Percentiles rank a stretch among this genome's conserved stretches.
Conservation (phyloP, 2,888 invertebrate species). For the Zelleria hepariella region DNA sequence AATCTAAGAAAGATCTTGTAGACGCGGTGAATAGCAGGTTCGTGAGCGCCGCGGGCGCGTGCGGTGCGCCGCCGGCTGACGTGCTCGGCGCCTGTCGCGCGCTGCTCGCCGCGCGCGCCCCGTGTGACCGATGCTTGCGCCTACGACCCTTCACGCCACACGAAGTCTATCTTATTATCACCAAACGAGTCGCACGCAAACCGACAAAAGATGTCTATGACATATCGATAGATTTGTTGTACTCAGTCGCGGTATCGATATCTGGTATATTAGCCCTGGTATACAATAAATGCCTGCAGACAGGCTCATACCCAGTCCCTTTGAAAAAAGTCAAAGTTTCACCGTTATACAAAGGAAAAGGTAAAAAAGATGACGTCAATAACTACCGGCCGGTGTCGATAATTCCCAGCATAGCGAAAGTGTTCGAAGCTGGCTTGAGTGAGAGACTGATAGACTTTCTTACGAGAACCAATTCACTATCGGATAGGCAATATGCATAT, state of each 20-base stretch:
- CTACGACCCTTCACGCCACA: too few relatives aligned
- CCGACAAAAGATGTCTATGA: slow-evolving; percentile 9
- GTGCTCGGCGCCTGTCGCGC: too few relatives aligned
- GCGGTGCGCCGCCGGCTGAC: too few relatives aligned
- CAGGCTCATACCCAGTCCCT: not conserved
- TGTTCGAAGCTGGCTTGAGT: slow-evolving; percentile 7
- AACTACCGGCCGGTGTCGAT: slow-evolving; percentile 6
- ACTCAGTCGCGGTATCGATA: not conserved
- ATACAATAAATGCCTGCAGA: slow-evolving; percentile 3
- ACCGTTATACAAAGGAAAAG: slow-evolving; percentile 6
- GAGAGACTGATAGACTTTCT: too few relatives aligned
- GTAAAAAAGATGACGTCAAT: slow-evolving; percentile 1
- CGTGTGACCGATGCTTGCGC: too few relatives aligned
- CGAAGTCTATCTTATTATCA: too few relatives aligned
- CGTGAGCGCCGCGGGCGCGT: too few relatives aligned
- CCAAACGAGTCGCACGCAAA: too few relatives aligned
- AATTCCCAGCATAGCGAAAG: slow-evolving; percentile 5
- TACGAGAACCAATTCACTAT: not conserved
- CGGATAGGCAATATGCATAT: slow-evolving; percentile 8
- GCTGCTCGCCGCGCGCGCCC: too few relatives aligned
- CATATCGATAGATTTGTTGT: slow-evolving; percentile 1
- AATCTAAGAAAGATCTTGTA: too few relatives aligned
- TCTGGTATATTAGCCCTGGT: not conserved
- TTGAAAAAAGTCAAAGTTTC: slow-evolving; percentile 1
- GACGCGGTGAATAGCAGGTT: too few relatives aligned